Conservation (phyloP, 2,888 invertebrate species). For the Nemotelus pantherinus region DNA sequence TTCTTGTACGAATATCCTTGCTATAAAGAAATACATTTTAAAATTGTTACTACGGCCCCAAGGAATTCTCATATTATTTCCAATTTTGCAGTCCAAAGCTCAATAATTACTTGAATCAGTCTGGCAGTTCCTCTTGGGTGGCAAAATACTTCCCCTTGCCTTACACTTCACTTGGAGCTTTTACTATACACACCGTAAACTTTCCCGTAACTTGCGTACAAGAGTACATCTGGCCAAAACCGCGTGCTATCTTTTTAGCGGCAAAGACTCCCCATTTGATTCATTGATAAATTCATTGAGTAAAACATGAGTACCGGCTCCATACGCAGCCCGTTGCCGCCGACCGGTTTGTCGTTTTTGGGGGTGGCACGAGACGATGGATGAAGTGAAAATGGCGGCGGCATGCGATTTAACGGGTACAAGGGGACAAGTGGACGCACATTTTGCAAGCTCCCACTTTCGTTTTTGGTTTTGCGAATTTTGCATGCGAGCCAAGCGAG, state of each 20-base stretch:
- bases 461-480: slow-evolving; percentile 14
- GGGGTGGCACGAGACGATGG: too few relatives aligned
- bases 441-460: slow-evolving; percentile 36
- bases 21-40: too few relatives aligned
- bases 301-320: background rate
- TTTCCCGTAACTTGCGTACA: slow-evolving; percentile 15
- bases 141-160: background rate
- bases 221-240: background rate
- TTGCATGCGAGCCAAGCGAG: slow-evolving; percentile 27
- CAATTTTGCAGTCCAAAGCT: too few relatives aligned
- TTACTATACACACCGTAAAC: slow-evolving; percentile 22
- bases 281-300: slow-evolving; percentile 25
- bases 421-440: background rate
- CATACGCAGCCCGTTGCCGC: background rate
- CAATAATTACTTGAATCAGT: too few relatives aligned
- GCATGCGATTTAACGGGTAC: too few relatives aligned
- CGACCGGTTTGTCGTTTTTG: too few relatives aligned
- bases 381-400: too few relatives aligned
- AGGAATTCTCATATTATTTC: too few relatives aligned
- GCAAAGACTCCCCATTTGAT: background rate
- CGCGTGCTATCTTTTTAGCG: slow-evolving; percentile 14
- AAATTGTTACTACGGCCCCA: too few relatives aligned
- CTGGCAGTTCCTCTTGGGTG: background rate
- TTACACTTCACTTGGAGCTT: slow-evolving; percentile 2
- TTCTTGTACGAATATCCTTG: too few relatives aligned